Evolutionary conservation across 2,113 vertebrate genomes (phyloP), one percentile per base, ranked within the genome.

Genomic region (Gymnorhina tibicen): DNA sequence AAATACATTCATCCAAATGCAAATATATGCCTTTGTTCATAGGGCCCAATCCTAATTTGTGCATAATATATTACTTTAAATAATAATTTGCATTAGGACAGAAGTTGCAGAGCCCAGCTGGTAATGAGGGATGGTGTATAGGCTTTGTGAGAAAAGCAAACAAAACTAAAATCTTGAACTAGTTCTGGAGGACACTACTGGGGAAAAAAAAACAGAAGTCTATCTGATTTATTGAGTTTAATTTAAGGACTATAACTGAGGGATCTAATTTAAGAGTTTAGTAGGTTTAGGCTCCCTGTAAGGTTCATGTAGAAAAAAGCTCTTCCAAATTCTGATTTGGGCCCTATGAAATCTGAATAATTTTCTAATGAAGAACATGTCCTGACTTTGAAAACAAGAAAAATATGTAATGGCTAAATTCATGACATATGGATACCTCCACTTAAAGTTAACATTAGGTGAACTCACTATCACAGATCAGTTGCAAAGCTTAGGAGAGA

Each of bases 221-320:
- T 24, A 2, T 80, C 41, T 91, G 74, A 80, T 87, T 93, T 90
- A 66, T 79, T 93, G 20, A 4, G 4, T 93, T 89, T 95, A 75
- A 90, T 95, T 76, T 79, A 85, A 90, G 49, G 53, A 41, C 58
- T 64, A 33, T 11, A 80, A 6, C 22, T 14, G 22, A 73, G 44
- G 19, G 28, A 79, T 16, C 11, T 68, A 49, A 76, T 82, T 91
- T 63, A 64, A 85, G 33, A 56, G 30, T 55, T 94, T 28, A 85
- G 23, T 4, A 68, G 52, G 37, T 70, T 85, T 26, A 58, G 26
- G 17, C 5, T 85, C 87, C 37, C 35, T 85, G 13, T 82, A 60
- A 76, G 6, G 9, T 70, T 91, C 33, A 23, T 26, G 11, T n/a
- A 82, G 35, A 49, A 56, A 67, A 81, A 81, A 28, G 7, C 17